Base-by-base conservation (phyloP, 2,888 invertebrate genomes). In the Apomyelois bistriatella region DNA sequence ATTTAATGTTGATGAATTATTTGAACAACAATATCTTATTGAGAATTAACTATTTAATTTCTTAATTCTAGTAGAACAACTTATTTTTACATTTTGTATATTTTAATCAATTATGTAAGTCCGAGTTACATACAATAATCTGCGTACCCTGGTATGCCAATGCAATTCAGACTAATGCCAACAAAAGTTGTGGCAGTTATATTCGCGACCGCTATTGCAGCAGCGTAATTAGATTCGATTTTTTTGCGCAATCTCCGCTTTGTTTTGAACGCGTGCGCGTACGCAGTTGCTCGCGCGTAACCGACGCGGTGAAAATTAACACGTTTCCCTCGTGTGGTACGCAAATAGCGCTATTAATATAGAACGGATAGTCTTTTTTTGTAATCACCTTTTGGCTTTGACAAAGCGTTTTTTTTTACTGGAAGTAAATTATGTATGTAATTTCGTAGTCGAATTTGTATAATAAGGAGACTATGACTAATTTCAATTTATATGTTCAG, bases 231-330 rank as follows among this genome's bases (percentile, higher is more conserved):
- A 66, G 66, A 56, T 59, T 69, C 55, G 53, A 56, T 66, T 70
- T 68, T n/a, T 73, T 81, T 79, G 72, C 69, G 65, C 72, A 78
- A 79, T 68, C 68, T 61, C 65, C 60, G 66, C 58, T 65, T 70
- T 69, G 62, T 70, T 66, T 68, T 66, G 70, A 63, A 47, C 42
- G 30, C 40, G 42, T 51, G 16, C 35, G 41, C 50, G 46, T 53
- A 55, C 56, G 61, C 64, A 70, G 62, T 58, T 8, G 32, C 32
- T 66, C 67, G 69, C 71, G 69, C 69, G 73, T 66, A 64, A 72
- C 65, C 59, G 60, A 53, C 54, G 22, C 22, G 66, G 72, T 72
- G 74, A 74, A 79, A 78, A 81, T 74, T 67, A 62, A 70, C 65
- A 57, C 59, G 65, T 76, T 75, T 79, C 76, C 68, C 74, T 75